Conservation (phyloP, 2,113 vertebrate species). For the Setophaga kirtlandii region DNA sequence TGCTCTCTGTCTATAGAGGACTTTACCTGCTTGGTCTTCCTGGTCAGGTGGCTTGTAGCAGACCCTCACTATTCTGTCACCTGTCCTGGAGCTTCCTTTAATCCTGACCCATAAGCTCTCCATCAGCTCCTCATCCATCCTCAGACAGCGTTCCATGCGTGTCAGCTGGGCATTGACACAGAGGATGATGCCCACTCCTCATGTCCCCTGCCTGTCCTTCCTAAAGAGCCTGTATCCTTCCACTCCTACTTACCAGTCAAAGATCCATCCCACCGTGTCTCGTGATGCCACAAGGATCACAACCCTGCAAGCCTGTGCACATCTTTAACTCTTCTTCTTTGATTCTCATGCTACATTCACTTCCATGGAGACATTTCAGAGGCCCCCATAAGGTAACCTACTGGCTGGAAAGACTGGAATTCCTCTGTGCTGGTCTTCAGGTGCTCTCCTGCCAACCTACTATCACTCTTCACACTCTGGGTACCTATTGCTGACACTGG, state of each 20-base stretch:
- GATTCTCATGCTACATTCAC: not conserved
- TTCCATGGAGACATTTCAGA: not conserved
- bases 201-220: not conserved
- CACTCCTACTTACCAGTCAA: not conserved
- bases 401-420: not conserved
- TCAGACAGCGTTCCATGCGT: not conserved
- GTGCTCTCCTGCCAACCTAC: not conserved
- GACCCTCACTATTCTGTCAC: not conserved
- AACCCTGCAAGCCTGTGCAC: accelerated
- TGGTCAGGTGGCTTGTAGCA: not conserved
- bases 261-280: not conserved
- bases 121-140: accelerated
- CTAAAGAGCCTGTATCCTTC: not conserved
- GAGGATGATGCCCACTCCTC: not conserved
- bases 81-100: not conserved
- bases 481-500: not conserved
- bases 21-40: not conserved
- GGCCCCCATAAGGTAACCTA: not conserved
- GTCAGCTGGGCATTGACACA: not conserved
- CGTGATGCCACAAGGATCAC: not conserved
- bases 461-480: not conserved
- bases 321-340: not conserved
- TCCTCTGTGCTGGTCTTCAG: not conserved
- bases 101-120: not conserved
- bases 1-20: not conserved